phyloP scores from a whole-genome alignment of 2,797 vertebrate genomes.

The Schizopygopsis pylzovi region DNA sequence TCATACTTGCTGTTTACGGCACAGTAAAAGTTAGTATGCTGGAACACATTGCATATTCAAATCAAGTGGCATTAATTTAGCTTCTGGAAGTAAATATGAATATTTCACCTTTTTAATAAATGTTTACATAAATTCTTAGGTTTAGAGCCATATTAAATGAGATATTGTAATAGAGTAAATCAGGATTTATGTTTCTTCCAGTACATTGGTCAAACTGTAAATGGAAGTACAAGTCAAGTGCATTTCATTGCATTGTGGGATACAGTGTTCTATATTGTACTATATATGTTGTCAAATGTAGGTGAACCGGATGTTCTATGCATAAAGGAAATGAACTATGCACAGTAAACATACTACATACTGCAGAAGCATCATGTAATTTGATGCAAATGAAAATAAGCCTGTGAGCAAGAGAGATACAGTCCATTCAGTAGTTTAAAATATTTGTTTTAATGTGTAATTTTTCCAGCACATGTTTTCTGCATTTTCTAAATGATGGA shows the following conservation, averaged over 20 bases:
- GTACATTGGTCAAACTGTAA: background rate
- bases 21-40: background rate
- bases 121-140: background rate
- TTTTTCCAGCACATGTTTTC: background rate
- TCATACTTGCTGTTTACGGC: background rate
- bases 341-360: background rate
- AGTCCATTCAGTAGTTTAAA: background rate
- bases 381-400: constrained; percentile 5
- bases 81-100: background rate
- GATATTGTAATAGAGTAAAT: background rate
- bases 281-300: background rate
- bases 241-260: background rate
- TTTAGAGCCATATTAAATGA: background rate
- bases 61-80: background rate
- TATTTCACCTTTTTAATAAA: background rate
- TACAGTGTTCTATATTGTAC: background rate
- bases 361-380: background rate
- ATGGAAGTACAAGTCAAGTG: background rate
- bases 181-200: background rate
- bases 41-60: background rate
- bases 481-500: background rate
- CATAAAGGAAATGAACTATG: background rate
- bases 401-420: background rate
- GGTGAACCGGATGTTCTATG: background rate
- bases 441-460: background rate